A percentile compares a stretch with the other conserved stretches of the same genome.
Conservation (phyloP, 2,888 invertebrate species). For the Polydrusus tereticollis region DNA sequence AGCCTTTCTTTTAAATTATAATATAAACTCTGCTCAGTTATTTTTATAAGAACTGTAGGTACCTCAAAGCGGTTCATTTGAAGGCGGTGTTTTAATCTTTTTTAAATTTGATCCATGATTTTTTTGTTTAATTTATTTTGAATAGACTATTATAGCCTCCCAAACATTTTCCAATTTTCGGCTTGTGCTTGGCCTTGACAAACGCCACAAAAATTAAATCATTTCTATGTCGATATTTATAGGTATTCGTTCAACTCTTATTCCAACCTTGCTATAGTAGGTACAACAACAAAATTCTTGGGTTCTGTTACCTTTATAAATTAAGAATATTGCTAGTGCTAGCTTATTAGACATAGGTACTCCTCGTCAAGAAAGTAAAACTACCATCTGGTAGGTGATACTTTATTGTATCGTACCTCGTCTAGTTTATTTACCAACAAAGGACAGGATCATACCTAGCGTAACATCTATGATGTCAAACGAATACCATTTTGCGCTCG, state of each 20-base stretch:
- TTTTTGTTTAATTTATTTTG: too few species aligned
- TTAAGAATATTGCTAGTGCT: background rate
- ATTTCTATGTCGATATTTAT: slow-evolving; percentile 15
- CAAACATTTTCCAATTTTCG: slow-evolving; percentile 58
- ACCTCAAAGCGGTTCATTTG: too few species aligned
- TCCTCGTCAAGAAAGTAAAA: too few species aligned
- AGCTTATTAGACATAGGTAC: background rate
- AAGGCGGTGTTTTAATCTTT: too few species aligned
- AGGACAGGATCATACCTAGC: background rate
- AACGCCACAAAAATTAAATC: slow-evolving; percentile 25
- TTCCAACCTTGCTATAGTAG: slow-evolving; percentile 7
- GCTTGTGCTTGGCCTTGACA: slow-evolving; percentile 63
- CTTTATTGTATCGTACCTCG: background rate
- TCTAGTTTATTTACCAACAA: background rate
- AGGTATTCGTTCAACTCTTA: slow-evolving; percentile 12
- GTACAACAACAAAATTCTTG: slow-evolving; percentile 19
- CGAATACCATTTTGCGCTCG: background rate
- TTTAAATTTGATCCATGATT: too few species aligned
- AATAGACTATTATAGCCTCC: too few species aligned
- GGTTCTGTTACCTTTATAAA: background rate
- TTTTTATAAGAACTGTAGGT: too few species aligned
- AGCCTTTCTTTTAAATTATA: too few species aligned
- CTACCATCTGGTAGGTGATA: background rate
- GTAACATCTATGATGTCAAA: background rate
- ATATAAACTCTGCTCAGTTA: too few species aligned